Base-by-base conservation (phyloP, 2,888 invertebrate genomes). In the Malachius bipustulatus region DNA sequence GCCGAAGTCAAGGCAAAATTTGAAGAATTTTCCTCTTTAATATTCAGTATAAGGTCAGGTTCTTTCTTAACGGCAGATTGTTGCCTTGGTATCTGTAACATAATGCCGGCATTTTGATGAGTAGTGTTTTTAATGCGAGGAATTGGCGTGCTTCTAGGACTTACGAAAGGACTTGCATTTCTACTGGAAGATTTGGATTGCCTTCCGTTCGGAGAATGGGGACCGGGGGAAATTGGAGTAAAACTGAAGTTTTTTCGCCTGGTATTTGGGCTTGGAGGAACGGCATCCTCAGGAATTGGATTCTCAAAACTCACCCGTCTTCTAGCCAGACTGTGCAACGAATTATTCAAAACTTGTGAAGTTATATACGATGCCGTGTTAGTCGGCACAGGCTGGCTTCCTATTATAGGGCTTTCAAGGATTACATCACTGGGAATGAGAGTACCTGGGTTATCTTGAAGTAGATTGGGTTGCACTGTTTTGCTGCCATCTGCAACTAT, bases 161-260 rank as follows among this genome's bases (percentile, higher is more conserved):
- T 85, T 9, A 87, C 83, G 58, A 88, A 88, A 1, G 83, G 82
- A 57, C 80, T 81, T 14, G 75, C 80, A 34, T 74, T 77, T 1
- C 77, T 75, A 46, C 79, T 80, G 43, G 74, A 75, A 14, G 70
- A 67, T 47, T 70, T 72, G 2, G 72, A 72, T 14, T 67, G 65
- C 12, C 63, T 59, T 8, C 64, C 66, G 35, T 50, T 40, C 2
- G 78, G 77, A 2, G 77, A 77, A 49, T 73, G 74, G 28, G 78
- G 75, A n/a, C 76, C 77, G 4, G 24, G 83, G 19, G 85, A 84
- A 53, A 89, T 89, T 0, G 88, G 88, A 16, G 82, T 81, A 53
- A 89, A 89, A 58, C 80, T 84, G 56, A 83, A 88, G 54, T 82
- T 80, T 55, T 82, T 77, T 30, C 82, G 73, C 41, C 80, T 69